These are phyloP conservation scores for Listrodromus nycthemerus DNA, from an alignment of 2,888 invertebrate species.

Conservation along the genomic window DNA sequence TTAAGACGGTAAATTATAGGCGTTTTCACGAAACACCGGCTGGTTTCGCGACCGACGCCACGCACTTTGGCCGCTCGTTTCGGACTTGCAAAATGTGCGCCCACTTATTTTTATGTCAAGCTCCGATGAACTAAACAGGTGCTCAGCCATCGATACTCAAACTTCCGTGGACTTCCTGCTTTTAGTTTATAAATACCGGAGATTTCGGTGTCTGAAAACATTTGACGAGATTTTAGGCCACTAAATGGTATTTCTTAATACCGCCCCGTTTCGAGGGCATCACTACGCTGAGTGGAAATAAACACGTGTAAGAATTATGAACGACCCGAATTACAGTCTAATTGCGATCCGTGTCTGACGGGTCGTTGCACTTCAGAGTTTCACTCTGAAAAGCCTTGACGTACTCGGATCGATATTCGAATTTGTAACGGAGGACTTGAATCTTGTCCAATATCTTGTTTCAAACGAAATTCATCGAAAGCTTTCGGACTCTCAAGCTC, in stretches of 20 bases:
- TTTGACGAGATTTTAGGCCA: conserved; percentile 10
- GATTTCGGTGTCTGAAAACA: background rate
- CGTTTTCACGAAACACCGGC: conserved; percentile 71
- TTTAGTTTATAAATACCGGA: conserved; percentile 16
- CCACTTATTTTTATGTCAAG: conserved; percentile 72
- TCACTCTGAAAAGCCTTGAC: conserved; percentile 17
- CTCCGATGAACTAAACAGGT: conserved; percentile 21
- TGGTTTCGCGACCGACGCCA: conserved; percentile 63
- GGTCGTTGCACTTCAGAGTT: conserved; percentile 23
- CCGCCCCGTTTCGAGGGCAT: background rate
- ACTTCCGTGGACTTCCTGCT: conserved; percentile 9
- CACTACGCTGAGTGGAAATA: conserved; percentile 5
- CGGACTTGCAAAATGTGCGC: conserved; percentile 70
- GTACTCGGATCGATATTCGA: conserved; percentile 5
- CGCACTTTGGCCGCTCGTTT: conserved; percentile 53
- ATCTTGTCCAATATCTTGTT: background rate
- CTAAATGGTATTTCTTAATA: background rate
- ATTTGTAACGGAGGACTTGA: background rate
- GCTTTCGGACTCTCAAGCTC: no score
- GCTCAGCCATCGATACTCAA: conserved; percentile 15
- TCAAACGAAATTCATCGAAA: background rate
- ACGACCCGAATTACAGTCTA: conserved; percentile 50
- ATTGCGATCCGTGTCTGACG: conserved; percentile 45
- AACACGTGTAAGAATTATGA: conserved; percentile 6
- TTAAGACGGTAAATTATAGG: conserved; percentile 77